These are phyloP conservation scores for Sesamia inferens DNA, from an alignment of 2,888 invertebrate species.

Conservation along the genomic window DNA sequence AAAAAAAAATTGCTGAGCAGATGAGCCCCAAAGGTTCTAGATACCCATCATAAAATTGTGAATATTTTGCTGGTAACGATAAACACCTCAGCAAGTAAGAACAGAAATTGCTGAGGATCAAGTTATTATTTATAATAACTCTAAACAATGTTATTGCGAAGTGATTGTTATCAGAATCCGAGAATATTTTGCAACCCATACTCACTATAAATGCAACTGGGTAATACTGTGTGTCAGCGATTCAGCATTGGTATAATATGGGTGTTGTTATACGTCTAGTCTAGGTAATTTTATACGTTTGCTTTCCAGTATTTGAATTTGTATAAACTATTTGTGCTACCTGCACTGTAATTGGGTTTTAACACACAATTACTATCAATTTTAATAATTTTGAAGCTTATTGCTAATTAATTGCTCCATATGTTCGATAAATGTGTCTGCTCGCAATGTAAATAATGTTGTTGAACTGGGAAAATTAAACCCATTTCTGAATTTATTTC, in stretches of 20 bases:
- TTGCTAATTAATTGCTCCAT: no score
- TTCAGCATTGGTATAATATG: conserved; percentile 10
- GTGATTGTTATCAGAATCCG: conserved; percentile 40
- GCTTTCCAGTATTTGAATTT: neutral
- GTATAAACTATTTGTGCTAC: neutral
- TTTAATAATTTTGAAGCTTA: no score
- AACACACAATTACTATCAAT: no score
- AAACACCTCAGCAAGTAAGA: neutral
- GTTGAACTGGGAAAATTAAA: no score
- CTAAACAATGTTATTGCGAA: conserved; percentile 29
- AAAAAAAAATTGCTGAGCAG: no score
- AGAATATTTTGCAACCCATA: conserved; percentile 48
- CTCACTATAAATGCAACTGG: conserved; percentile 30
- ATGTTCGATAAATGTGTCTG: no score
- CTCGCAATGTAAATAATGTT: no score
- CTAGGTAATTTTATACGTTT: conserved; percentile 1
- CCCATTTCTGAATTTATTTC: no score
- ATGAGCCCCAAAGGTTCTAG: no score
- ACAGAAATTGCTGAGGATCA: conserved; percentile 10
- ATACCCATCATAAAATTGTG: no score
- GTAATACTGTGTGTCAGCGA: conserved; percentile 20
- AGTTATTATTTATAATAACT: conserved; percentile 53
- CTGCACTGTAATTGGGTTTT: no score
- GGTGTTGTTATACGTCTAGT: conserved; percentile 9
- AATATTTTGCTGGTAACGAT: neutral